Percentiles rank a stretch among this genome's conserved stretches.
Evolutionary conservation across 1,140 invertebrate species (phyloP).

Genomic region (Microplitis demolitor): DNA sequence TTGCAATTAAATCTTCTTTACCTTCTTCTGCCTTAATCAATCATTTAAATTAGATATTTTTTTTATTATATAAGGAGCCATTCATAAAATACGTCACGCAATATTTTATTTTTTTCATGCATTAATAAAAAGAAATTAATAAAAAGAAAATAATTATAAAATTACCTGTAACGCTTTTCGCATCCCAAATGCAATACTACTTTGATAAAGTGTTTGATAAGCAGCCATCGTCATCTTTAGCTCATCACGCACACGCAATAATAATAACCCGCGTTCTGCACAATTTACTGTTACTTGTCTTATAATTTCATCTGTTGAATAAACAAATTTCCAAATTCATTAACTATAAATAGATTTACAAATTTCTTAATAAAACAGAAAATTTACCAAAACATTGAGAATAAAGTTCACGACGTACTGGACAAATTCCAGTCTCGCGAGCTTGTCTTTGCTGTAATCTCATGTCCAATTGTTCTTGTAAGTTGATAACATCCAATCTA

Average conservation of each 20-base stretch:
- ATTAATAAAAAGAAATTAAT: too few relatives aligned
- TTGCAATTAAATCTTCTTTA: conserved; percentile 69
- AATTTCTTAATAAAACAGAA: neutral
- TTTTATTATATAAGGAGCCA: neutral
- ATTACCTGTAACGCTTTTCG: conserved; percentile 90
- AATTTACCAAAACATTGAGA: conserved; percentile 92
- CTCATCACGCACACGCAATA: conserved; percentile 93
- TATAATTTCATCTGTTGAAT: conserved; percentile 81
- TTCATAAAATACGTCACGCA: too few relatives aligned
- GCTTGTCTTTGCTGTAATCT: conserved; percentile 89
- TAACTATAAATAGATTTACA: neutral
- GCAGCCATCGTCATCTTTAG: conserved; percentile 94
- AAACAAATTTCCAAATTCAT: conserved; percentile 2
- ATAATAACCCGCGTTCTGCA: conserved; percentile 90
- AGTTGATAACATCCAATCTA: conserved; percentile 89
- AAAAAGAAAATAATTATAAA: conserved; percentile 11
- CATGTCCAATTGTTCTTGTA: conserved; percentile 94
- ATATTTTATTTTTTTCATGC: too few relatives aligned
- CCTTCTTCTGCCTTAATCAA: conserved; percentile 66
- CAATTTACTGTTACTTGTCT: conserved; percentile 97
- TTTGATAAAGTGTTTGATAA: conserved; percentile 93
- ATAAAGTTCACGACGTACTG: conserved; percentile 90
- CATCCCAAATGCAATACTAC: conserved; percentile 96
- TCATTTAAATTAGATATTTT: conserved; percentile 1
- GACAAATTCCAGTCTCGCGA: conserved; percentile 95